phyloP scores from a whole-genome alignment of 2,797 vertebrate genomes.

The Schizothorax lantsangensis region DNA sequence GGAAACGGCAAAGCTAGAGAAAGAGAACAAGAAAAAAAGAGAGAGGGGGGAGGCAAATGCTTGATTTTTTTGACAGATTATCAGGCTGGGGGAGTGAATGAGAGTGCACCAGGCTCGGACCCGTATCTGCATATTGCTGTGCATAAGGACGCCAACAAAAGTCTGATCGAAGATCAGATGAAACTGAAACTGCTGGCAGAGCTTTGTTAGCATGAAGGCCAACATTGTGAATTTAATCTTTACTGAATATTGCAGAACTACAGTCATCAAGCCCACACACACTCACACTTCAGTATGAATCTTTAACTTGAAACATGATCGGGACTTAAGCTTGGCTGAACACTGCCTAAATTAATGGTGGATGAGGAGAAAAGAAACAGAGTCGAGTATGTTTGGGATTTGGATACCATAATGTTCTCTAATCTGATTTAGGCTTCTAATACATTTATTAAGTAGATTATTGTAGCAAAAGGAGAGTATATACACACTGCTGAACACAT shows the following conservation, averaged over 20 bases:
- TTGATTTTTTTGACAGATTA: conserved; percentile 42
- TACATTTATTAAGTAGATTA: conserved; percentile 12
- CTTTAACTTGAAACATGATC: conserved; percentile 33
- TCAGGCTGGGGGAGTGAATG: conserved; percentile 38
- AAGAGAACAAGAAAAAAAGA: conserved; percentile 15
- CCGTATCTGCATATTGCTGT: conserved; percentile 41
- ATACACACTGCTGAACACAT: not conserved
- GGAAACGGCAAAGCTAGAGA: conserved; percentile 42
- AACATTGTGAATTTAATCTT: conserved; percentile 34
- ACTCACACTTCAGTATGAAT: conserved; percentile 21
- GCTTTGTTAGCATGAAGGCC: conserved; percentile 29
- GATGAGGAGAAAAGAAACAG: conserved; percentile 14
- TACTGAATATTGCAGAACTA: conserved; percentile 26
- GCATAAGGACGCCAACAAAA: conserved; percentile 37
- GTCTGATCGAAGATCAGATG: conserved; percentile 50
- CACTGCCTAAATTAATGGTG: conserved; percentile 22
- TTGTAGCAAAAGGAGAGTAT: not conserved
- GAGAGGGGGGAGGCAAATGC: not conserved
- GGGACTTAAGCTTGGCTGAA: conserved; percentile 12
- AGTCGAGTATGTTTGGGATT: conserved; percentile 21
- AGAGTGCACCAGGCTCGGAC: conserved; percentile 41
- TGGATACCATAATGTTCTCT: conserved; percentile 5
- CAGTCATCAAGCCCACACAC: conserved; percentile 31
- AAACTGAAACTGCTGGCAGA: conserved; percentile 34
- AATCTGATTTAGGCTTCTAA: not conserved